Conservation (phyloP, 2,888 invertebrate genomes). For the Crematogaster levior region DNA sequence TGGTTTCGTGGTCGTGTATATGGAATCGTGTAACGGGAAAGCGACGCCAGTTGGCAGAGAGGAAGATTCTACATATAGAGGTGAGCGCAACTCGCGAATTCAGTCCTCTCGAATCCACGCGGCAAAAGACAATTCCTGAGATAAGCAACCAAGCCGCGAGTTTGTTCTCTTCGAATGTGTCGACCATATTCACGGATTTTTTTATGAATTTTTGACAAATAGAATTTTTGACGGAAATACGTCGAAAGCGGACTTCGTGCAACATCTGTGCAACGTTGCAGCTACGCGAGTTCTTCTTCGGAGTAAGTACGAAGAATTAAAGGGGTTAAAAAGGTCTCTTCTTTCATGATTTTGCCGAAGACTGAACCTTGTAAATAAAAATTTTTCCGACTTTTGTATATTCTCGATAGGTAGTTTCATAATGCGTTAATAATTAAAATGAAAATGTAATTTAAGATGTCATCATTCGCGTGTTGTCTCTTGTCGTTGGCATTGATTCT, state of each 20-base stretch:
- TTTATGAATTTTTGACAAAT: neutral
- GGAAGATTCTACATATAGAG: constrained; percentile 81
- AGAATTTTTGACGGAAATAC: neutral
- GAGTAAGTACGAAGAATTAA: constrained; percentile 7
- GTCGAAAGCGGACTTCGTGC: neutral
- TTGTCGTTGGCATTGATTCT: neutral
- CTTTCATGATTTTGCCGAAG: neutral
- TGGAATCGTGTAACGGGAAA: constrained; percentile 67
- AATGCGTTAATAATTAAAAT: neutral
- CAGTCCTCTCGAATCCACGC: constrained; percentile 79
- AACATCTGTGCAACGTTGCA: neutral
- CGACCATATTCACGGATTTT: neutral
- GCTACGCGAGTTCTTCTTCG: neutral
- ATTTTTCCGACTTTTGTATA: neutral
- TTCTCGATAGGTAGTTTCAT: neutral
- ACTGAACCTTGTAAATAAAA: neutral
- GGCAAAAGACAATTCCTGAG: constrained; percentile 60
- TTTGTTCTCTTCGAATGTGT: neutral
- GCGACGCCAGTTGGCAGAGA: constrained; percentile 61
- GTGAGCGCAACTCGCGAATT: constrained; percentile 75
- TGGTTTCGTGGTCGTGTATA: constrained; percentile 40
- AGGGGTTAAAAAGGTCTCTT: neutral
- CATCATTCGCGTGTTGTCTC: neutral
- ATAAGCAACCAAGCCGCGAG: constrained; percentile 10
- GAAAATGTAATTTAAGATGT: neutral